These are phyloP conservation scores for Ophonus ardosiacus DNA, from an alignment of 2,888 invertebrate species.

Conservation along the genomic window DNA sequence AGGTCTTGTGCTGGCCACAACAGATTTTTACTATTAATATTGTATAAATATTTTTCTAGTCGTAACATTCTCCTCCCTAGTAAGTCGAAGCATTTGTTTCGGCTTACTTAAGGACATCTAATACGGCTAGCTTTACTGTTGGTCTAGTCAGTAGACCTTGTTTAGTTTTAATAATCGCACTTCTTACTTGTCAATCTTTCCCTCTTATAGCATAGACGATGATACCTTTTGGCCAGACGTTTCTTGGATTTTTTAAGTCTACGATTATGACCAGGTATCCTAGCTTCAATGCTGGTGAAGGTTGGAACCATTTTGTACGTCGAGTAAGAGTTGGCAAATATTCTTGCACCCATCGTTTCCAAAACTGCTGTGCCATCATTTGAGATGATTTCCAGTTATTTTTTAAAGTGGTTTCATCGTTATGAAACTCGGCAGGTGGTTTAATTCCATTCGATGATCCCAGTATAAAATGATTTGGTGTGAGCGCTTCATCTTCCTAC, in stretches of 20 bases:
- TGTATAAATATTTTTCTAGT: too few species aligned
- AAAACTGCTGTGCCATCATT: slow-evolving; percentile 57
- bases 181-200: not conserved
- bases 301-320: slow-evolving; percentile 64
- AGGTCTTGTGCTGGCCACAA: too few species aligned
- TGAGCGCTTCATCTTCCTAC: slow-evolving; percentile 48
- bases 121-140: too few species aligned
- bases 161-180: too few species aligned
- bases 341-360: slow-evolving; percentile 67
- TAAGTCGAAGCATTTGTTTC: too few species aligned
- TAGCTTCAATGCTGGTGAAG: slow-evolving; percentile 54
- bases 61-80: too few species aligned
- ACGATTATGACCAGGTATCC: slow-evolving; percentile 64
- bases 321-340: slow-evolving; percentile 66
- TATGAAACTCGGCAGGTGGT: slow-evolving; percentile 45
- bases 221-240: not conserved
- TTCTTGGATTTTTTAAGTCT: not conserved
- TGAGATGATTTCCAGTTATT: slow-evolving; percentile 37
- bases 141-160: too few species aligned
- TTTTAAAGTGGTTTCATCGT: slow-evolving; percentile 39
- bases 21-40: too few species aligned
- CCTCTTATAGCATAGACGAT: not conserved
- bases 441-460: slow-evolving; percentile 31
- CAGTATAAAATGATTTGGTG: slow-evolving; percentile 46
- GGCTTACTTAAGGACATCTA: too few species aligned